phyloP scores from a whole-genome alignment of 2,113 vertebrate genomes.

The Heptranchias perlo region DNA sequence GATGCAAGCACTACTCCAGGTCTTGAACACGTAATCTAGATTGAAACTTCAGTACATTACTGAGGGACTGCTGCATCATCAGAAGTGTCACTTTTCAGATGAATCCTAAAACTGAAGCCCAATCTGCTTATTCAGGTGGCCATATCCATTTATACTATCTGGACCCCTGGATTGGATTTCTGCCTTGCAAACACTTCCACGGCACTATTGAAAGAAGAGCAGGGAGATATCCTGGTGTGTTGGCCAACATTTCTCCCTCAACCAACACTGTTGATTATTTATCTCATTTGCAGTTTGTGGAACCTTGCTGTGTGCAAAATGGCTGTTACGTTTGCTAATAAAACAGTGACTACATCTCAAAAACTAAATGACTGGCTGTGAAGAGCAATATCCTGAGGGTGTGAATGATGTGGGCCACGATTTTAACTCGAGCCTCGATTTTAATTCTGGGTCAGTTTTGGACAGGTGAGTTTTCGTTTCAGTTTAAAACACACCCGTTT shows the following conservation, averaged over 20 bases:
- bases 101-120: background rate
- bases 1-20: background rate
- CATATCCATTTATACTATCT: background rate
- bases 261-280: too few relatives aligned
- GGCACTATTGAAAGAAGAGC: background rate
- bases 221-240: too few relatives aligned
- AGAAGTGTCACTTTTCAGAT: background rate
- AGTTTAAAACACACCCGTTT: background rate
- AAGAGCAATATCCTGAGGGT: background rate
- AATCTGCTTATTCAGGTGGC: background rate
- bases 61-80: background rate
- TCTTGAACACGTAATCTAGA: background rate
- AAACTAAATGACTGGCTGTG: background rate
- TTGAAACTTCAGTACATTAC: background rate
- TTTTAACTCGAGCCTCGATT: background rate
- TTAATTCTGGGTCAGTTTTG: conserved; percentile 14
- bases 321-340: background rate
- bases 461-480: background rate
- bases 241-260: too few relatives aligned
- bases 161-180: background rate
- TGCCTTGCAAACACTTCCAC: background rate
- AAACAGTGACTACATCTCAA: background rate
- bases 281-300: background rate
- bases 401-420: background rate
- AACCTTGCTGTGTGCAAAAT: background rate